A percentile compares a stretch with the other conserved stretches of the same genome.
These are phyloP conservation scores for Cheirogaleus medius DNA, from an alignment of 2,113 vertebrate species.

Conservation along the genomic window DNA sequence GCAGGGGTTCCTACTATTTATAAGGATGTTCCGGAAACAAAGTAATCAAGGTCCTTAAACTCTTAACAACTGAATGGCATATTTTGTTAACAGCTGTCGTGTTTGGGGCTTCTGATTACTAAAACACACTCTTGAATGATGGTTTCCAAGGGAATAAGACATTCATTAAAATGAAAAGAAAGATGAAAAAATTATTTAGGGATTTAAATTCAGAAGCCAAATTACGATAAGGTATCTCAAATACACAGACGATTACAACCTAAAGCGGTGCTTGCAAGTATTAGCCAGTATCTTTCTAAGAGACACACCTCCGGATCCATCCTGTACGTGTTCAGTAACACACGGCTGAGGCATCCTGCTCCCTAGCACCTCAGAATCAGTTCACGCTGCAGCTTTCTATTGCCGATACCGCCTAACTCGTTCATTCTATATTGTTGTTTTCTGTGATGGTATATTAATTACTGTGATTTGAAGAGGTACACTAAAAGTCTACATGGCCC, in stretches of 20 bases:
- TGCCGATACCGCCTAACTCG: not conserved
- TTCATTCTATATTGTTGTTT: not conserved
- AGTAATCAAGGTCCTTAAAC: constrained; percentile 12
- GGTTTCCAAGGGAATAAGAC: constrained; percentile 19
- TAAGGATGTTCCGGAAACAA: constrained; percentile 1
- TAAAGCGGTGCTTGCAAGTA: not conserved
- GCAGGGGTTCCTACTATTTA: not conserved
- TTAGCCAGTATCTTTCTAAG: not conserved
- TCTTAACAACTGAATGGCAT: not conserved
- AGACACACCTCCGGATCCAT: too few relatives aligned
- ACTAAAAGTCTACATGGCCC: not conserved
- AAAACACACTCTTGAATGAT: not conserved
- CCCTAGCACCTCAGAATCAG: not conserved
- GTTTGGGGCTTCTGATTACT: not conserved
- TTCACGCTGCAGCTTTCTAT: not conserved
- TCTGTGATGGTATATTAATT: not conserved
- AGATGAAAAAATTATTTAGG: not conserved
- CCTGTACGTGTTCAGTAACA: not conserved
- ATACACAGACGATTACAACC: not conserved
- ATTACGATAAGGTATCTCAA: not conserved
- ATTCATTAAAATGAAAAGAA: constrained; percentile 36
- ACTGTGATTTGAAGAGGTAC: not conserved
- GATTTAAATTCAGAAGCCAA: constrained; percentile 39
- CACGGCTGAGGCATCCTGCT: not conserved
- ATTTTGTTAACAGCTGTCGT: not conserved